phyloP scores from a whole-genome alignment of 2,113 vertebrate genomes.

The Fulmarus glacialis region DNA sequence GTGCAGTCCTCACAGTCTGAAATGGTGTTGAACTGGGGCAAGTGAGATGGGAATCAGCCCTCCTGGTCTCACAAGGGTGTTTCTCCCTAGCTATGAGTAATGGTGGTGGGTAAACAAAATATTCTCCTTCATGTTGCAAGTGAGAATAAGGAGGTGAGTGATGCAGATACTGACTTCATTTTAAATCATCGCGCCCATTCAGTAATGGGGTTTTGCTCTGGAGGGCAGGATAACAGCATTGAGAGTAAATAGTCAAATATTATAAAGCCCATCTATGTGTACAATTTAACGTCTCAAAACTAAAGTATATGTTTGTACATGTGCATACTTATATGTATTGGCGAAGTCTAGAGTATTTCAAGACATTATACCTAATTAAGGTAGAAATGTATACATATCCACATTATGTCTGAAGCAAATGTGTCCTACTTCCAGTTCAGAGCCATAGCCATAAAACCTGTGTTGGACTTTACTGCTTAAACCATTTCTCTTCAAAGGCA shows the following conservation, averaged over 20 bases:
- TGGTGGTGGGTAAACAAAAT: slow-evolving; percentile 40
- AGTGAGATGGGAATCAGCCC: background rate
- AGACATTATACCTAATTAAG: background rate
- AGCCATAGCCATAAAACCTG: background rate
- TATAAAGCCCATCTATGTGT: background rate
- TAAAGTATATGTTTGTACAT: background rate
- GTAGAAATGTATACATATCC: background rate
- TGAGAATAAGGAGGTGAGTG: background rate
- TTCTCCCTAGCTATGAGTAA: slow-evolving; percentile 33
- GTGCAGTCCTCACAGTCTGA: background rate
- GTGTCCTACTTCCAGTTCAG: background rate
- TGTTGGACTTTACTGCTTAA: background rate
- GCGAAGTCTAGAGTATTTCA: background rate
- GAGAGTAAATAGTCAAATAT: background rate
- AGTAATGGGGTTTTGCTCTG: background rate
- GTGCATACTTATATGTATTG: background rate
- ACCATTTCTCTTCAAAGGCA: background rate
- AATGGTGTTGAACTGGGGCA: background rate
- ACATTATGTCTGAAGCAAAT: background rate
- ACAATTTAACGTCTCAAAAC: background rate
- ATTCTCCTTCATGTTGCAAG: slow-evolving; percentile 22
- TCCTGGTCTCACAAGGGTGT: background rate
- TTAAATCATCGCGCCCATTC: background rate
- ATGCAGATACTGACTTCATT: background rate
- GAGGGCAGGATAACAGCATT: background rate